These are phyloP conservation scores for Rhopalosiphum maidis DNA, from an alignment of 1,140 invertebrate genomes.

Conservation along the genomic window DNA sequence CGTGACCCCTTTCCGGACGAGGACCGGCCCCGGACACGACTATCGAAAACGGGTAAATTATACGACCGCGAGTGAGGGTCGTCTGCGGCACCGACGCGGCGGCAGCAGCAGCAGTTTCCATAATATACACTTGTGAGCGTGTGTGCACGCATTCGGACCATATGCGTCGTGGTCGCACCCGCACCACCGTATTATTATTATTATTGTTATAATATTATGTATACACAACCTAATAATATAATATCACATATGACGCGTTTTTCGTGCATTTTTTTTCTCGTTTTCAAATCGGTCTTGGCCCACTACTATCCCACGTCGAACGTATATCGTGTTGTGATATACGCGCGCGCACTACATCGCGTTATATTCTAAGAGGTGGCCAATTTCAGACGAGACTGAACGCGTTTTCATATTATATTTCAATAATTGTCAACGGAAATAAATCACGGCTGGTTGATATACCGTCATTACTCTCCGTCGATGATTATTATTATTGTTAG, in stretches of 20 bases:
- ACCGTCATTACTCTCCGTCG: neutral
- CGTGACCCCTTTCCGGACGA: conserved; percentile 11
- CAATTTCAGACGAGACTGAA: neutral
- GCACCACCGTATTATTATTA: neutral
- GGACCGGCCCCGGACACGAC: neutral
- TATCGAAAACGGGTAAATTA: conserved; percentile 46
- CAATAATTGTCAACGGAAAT: neutral
- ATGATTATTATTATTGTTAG: neutral
- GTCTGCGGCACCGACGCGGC: neutral
- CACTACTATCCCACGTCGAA: too few relatives aligned
- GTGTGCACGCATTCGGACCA: conserved; percentile 7
- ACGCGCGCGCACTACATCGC: too few relatives aligned
- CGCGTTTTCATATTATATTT: neutral
- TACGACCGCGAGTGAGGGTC: conserved; percentile 34
- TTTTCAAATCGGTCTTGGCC: neutral
- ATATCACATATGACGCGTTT: conserved; percentile 11
- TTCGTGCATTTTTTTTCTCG: neutral
- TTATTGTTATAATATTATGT: neutral
- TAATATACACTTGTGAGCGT: neutral
- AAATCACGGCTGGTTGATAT: neutral
- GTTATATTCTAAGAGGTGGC: too few relatives aligned
- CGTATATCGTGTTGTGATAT: too few relatives aligned
- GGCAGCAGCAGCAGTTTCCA: neutral
- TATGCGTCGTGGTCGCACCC: conserved; percentile 28
- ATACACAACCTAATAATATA: neutral